Conservation (phyloP, 1,140 invertebrate genomes). For the Trichonephila inaurata region DNA sequence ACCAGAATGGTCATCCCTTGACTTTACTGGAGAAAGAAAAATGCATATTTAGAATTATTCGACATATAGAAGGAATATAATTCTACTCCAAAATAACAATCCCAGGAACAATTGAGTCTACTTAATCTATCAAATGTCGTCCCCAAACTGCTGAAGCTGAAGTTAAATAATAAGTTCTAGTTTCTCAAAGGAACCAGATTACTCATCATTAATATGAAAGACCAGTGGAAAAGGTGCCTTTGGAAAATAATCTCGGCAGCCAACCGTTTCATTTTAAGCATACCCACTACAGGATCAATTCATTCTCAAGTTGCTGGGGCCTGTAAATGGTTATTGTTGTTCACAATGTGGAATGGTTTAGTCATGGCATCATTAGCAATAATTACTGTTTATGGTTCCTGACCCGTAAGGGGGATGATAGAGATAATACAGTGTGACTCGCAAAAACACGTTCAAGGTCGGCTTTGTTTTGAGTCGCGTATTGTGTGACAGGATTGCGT, state of each 20-base stretch:
- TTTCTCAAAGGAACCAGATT: neutral
- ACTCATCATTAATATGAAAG: neutral
- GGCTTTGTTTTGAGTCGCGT: neutral
- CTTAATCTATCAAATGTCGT: too few relatives aligned
- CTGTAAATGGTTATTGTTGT: neutral
- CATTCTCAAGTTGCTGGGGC: neutral
- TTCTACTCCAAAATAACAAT: too few relatives aligned
- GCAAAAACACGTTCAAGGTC: conserved; percentile 25
- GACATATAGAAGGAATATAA: too few relatives aligned
- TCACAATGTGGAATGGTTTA: conserved; percentile 14
- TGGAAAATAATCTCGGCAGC: neutral
- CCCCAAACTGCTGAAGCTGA: too few relatives aligned
- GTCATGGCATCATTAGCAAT: conserved; percentile 14
- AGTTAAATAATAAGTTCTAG: neutral
- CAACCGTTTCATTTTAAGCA: too few relatives aligned
- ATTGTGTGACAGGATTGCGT: neutral
- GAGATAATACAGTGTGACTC: neutral
- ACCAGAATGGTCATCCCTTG: too few relatives aligned
- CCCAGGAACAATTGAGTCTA: too few relatives aligned
- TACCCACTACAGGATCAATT: too few relatives aligned
- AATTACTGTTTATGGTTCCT: conserved; percentile 18
- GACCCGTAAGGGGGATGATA: conserved; percentile 9
- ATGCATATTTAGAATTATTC: too few relatives aligned
- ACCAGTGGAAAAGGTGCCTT: neutral
- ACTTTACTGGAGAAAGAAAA: too few relatives aligned